Evolutionary conservation across 2,797 vertebrate species (phyloP).

Genomic region (Semaprochilodus insignis): DNA sequence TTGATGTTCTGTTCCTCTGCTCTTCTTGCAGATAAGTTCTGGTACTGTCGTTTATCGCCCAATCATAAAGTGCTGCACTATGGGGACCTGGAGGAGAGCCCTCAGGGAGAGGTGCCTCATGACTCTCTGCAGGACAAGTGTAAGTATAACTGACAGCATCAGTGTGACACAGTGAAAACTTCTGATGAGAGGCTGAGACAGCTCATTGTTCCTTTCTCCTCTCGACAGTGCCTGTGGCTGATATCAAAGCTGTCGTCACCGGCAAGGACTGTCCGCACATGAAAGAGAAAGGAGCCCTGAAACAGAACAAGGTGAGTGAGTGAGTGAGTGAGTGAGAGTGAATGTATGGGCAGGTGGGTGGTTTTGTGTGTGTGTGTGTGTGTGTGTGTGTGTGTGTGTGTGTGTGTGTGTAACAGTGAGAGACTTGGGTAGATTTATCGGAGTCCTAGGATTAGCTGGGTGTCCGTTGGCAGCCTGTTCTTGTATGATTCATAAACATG

Average conservation of each 20-base stretch:
- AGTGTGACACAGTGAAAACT: not conserved
- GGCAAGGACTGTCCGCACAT: constrained; percentile 99
- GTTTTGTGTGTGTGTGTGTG: constrained; percentile 9
- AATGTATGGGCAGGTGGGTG: constrained; percentile 15
- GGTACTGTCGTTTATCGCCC: constrained; percentile 97
- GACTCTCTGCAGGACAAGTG: constrained; percentile 97
- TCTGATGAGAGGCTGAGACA: not conserved
- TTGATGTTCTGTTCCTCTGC: not conserved
- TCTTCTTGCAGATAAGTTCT: constrained; percentile 90
- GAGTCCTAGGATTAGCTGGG: constrained; percentile 56
- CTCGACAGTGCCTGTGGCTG: constrained; percentile 94
- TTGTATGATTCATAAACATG: constrained; percentile 42
- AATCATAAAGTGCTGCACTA: constrained; percentile 99
- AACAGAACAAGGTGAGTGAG: constrained; percentile 94
- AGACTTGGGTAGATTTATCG: constrained; percentile 35
- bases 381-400: not conserved
- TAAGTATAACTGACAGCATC: constrained; percentile 75
- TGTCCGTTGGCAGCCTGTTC: constrained; percentile 37
- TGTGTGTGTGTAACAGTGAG: constrained; percentile 28
- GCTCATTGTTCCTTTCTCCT: constrained; percentile 27
- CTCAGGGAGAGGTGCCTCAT: constrained; percentile 95
- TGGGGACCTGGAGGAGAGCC: constrained; percentile 96
- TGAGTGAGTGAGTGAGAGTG: too few species aligned
- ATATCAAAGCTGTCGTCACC: constrained; percentile 98
- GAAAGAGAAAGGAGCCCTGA: constrained; percentile 99